Evolutionary conservation across 2,113 vertebrate genomes (phyloP).

Genomic region (Pelmatolapia mariae): DNA sequence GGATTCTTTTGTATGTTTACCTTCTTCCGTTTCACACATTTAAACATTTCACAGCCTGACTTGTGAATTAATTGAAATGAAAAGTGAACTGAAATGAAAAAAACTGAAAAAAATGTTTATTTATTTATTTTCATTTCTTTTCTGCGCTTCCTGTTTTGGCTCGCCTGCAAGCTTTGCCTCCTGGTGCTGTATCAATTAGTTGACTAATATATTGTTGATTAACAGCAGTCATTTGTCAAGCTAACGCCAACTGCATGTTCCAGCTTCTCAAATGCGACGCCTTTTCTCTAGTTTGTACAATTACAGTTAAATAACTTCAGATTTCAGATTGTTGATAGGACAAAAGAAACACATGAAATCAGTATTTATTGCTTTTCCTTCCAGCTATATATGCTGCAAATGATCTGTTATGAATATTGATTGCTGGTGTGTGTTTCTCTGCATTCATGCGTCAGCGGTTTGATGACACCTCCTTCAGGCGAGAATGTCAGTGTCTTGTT

Average conservation of each 20-base stretch:
- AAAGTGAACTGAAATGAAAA: not conserved
- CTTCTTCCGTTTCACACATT: not conserved
- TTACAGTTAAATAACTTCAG: not conserved
- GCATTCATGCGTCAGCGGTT: not conserved
- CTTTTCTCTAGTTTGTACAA: not conserved
- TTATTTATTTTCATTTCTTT: not conserved
- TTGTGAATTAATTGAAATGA: not conserved
- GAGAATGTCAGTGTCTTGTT: not conserved
- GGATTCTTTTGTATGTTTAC: not conserved
- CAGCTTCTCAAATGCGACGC: rapidly evolving
- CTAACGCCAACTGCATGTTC: too few relatives aligned
- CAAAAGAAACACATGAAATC: not conserved
- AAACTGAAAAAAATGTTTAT: rapidly evolving
- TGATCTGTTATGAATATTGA: not conserved
- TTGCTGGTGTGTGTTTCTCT: not conserved
- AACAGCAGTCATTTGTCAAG: not conserved
- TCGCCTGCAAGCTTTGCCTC: not conserved
- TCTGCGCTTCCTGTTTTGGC: not conserved
- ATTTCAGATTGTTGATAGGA: not conserved
- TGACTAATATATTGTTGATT: not conserved
- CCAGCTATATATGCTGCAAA: not conserved
- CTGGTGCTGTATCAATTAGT: not conserved
- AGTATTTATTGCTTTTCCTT: not conserved
- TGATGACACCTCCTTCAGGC: not conserved
- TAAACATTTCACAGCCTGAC: not conserved